A percentile compares a stretch with the other conserved stretches of the same genome.
These are phyloP conservation scores for Dione vanillae DNA, from an alignment of 2,888 invertebrate species.

Conservation along the genomic window DNA sequence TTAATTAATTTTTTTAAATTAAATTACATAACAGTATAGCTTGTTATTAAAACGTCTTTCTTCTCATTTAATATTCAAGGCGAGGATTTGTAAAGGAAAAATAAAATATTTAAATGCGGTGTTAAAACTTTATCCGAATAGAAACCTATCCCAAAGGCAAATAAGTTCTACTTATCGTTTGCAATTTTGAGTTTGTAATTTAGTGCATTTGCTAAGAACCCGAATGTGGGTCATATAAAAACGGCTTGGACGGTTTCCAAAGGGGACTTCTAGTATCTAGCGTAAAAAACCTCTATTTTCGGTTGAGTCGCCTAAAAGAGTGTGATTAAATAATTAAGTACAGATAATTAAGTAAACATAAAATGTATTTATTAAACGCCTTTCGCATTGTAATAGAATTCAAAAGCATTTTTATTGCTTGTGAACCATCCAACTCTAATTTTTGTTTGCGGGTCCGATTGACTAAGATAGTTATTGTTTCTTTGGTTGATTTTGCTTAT, in stretches of 20 bases:
- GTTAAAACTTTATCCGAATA: slow-evolving; percentile 25
- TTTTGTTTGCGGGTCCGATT: too few relatives aligned
- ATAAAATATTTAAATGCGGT: slow-evolving; percentile 4
- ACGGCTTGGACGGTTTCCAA: slow-evolving; percentile 50
- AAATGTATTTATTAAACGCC: not conserved
- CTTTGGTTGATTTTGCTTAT: too few relatives aligned
- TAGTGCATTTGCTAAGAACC: slow-evolving; percentile 44
- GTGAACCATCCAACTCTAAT: too few relatives aligned
- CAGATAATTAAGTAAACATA: slow-evolving; percentile 6
- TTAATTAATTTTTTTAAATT: too few relatives aligned
- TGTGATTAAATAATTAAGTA: slow-evolving; percentile 29
- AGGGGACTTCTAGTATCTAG: slow-evolving; percentile 37
- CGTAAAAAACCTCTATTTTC: slow-evolving; percentile 34
- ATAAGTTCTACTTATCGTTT: slow-evolving; percentile 39
- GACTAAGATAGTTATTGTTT: too few relatives aligned
- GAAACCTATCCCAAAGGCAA: slow-evolving; percentile 23
- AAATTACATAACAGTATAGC: too few relatives aligned
- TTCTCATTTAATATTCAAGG: not conserved
- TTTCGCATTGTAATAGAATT: too few relatives aligned
- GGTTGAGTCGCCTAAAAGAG: slow-evolving; percentile 12
- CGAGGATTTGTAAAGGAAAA: not conserved
- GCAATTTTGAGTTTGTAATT: slow-evolving; percentile 44
- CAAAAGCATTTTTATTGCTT: too few relatives aligned
- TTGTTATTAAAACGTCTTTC: not conserved
- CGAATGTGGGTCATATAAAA: slow-evolving; percentile 53